phyloP scores from a whole-genome alignment of 2,797 vertebrate genomes.

The Hypotaenidia philippensis region DNA sequence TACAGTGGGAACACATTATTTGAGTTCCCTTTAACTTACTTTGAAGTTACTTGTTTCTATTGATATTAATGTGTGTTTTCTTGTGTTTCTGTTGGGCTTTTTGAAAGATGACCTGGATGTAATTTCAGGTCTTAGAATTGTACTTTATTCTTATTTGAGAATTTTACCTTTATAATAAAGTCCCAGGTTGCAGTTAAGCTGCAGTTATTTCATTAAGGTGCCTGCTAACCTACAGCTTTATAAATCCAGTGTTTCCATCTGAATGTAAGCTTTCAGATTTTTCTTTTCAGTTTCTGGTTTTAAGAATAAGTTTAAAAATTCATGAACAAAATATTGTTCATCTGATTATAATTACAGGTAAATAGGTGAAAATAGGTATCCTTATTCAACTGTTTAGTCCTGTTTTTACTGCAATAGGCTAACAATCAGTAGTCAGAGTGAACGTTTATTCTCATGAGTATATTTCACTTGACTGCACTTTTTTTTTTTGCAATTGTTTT shows the following conservation, averaged over 20 bases:
- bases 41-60: background rate
- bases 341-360: background rate
- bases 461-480: background rate
- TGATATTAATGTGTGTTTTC: background rate
- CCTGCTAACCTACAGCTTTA: background rate
- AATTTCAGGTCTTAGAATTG: background rate
- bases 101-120: background rate
- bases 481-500: background rate
- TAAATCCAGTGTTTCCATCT: background rate
- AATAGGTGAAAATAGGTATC: background rate
- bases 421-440: background rate
- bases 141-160: background rate
- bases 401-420: background rate
- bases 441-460: background rate
- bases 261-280: background rate
- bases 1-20: background rate
- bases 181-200: background rate
- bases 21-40: background rate
- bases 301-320: background rate
- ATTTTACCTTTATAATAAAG: background rate
- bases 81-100: background rate
- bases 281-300: background rate
- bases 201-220: background rate
- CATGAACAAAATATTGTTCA: background rate
- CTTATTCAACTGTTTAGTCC: fast-evolving